Percentiles rank a stretch among this genome's conserved stretches.
Conservation (phyloP, 2,888 invertebrate species). For the Ctena decussata region DNA sequence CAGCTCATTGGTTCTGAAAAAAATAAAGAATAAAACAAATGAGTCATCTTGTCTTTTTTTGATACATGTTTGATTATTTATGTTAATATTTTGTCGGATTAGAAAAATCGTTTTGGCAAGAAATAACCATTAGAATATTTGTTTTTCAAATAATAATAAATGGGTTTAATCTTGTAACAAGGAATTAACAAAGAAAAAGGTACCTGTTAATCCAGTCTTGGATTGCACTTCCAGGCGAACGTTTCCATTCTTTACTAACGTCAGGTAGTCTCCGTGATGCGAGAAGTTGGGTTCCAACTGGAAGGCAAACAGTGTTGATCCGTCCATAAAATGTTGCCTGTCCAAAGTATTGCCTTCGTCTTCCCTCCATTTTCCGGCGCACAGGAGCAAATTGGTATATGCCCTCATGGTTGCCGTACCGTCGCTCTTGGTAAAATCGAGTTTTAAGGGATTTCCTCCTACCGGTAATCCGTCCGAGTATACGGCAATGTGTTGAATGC, state of each 20-base stretch:
- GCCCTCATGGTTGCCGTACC: background rate
- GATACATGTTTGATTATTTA: too few species aligned
- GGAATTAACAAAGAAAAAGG: too few species aligned
- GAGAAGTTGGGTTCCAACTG: slow-evolving; percentile 42
- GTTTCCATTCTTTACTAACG: slow-evolving; percentile 34
- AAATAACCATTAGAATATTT: too few species aligned
- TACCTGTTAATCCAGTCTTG: slow-evolving; percentile 25
- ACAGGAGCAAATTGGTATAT: slow-evolving; percentile 31
- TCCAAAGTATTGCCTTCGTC: slow-evolving; percentile 10
- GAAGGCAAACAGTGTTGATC: slow-evolving; percentile 33
- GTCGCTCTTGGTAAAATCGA: too few species aligned
- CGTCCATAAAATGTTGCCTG: background rate
- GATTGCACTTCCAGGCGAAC: slow-evolving; percentile 33
- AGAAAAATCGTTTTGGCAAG: too few species aligned
- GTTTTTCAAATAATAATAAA: background rate
- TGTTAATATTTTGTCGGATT: too few species aligned
- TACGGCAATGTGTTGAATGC: too few species aligned
- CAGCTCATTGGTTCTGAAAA: slow-evolving; percentile 37
- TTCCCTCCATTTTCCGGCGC: slow-evolving; percentile 41
- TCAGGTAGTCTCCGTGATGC: slow-evolving; percentile 43
- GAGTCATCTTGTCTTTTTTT: too few species aligned
- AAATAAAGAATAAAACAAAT: background rate
- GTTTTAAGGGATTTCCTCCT: too few species aligned
- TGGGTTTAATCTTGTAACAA: too few species aligned
- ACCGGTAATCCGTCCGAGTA: too few species aligned